Evolutionary conservation across 2,888 invertebrate species (phyloP), one percentile per base, ranked within the genome.

Genomic region (Rutpela maculata): DNA sequence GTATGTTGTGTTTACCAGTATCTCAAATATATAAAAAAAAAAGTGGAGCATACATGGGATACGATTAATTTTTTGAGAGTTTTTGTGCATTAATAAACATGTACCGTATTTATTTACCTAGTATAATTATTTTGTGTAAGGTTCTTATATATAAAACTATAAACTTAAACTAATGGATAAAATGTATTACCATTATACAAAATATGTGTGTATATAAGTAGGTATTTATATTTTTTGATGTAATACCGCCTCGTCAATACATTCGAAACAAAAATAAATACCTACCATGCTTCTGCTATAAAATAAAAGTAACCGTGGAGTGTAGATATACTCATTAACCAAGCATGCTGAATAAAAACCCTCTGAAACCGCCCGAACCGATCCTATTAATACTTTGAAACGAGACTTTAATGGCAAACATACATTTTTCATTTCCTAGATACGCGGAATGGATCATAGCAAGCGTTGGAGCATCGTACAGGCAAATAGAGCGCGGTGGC

Each of bases 401-500:
- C 86, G 86, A 86, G 87, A 85, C 86, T 86, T 86, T 87, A 87
- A 87, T 86, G 85, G 83, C 83, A 86, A 84, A 85, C 86, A 86
- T 86, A 86, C 86, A 87, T 87, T 87, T 87, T 87, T 87, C 87
- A 87, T 87, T 87, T 87, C 86, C 87, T 86, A 86, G 86, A 86
- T 86, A 78, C 79, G 80, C 80, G 81, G 76, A 78, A 79, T 78
- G 79, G 81, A 82, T 84, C 79, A 81, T 80, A 81, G 80, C 80
- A 79, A 80, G 77, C 79, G 76, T 68, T 75, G 74, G 79, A 81
- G 78, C 77, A 79, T 78, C 77, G 77, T 77, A 72, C 75, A 72
- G 77, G 85, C 86, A 86, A 87, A 87, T 86, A 86, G 85, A 86
- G 84, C 84, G 84, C 84, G 84, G 82, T 83, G 84, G 86, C 85